These are phyloP conservation scores for Drosophila nigrodunni DNA, from an alignment of 1,140 invertebrate species.

Conservation along the genomic window DNA sequence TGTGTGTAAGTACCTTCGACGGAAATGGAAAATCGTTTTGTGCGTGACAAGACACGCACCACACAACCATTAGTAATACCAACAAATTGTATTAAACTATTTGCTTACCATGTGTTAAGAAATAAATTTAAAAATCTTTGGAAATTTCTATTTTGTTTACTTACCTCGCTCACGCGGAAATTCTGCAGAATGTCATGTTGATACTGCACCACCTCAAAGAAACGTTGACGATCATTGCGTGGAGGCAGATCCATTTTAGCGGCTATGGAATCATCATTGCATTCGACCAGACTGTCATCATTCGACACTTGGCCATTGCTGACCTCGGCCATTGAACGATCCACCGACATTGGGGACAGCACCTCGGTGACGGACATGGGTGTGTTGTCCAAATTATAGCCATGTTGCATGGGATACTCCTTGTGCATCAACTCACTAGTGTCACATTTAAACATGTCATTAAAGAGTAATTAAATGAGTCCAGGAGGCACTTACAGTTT, in stretches of 20 bases:
- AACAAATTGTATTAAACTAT: neutral
- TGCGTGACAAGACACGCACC: slow-evolving; percentile 18
- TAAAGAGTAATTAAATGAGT: neutral
- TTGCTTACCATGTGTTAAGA: too few species aligned
- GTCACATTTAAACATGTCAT: neutral
- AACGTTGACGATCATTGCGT: slow-evolving; percentile 84
- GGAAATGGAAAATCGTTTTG: slow-evolving; percentile 15
- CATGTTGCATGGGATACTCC: slow-evolving; percentile 31
- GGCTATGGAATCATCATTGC: slow-evolving; percentile 5
- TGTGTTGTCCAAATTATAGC: slow-evolving; percentile 55
- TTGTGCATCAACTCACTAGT: slow-evolving; percentile 31
- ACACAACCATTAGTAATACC: slow-evolving; percentile 1
- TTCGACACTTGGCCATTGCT: slow-evolving; percentile 33
- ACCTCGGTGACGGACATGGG: slow-evolving; percentile 84
- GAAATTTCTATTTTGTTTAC: slow-evolving; percentile 29
- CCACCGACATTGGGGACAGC: slow-evolving; percentile 79
- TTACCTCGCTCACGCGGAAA: slow-evolving; percentile 90
- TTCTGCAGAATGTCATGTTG: slow-evolving; percentile 91
- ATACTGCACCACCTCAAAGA: slow-evolving; percentile 90
- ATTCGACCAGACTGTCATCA: slow-evolving; percentile 43
- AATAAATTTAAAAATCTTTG: too few species aligned
- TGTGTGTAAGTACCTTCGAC: neutral
- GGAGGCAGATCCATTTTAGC: slow-evolving; percentile 42
- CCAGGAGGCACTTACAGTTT: slow-evolving; percentile 44
- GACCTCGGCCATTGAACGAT: slow-evolving; percentile 56